Conservation (phyloP, 2,113 vertebrate genomes). For the Galeopterus variegatus region DNA sequence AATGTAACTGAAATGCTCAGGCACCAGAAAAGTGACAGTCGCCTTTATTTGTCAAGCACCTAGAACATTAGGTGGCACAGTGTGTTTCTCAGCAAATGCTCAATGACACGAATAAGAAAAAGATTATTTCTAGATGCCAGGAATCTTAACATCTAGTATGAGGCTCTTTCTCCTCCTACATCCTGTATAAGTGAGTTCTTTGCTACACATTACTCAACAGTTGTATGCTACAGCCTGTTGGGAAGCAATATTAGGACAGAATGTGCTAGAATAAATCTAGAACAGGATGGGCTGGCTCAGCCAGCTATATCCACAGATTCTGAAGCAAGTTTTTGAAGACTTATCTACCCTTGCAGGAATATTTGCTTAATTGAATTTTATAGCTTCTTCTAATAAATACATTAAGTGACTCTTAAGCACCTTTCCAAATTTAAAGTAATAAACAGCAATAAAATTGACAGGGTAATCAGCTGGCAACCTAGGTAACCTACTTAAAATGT, state of each 20-base stretch:
- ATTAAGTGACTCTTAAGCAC: not conserved
- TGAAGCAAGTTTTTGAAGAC: not conserved
- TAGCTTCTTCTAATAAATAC: not conserved
- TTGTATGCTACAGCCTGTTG: not conserved
- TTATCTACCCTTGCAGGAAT: not conserved
- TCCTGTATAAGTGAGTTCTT: not conserved
- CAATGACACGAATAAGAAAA: not conserved
- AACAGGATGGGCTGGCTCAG: not conserved
- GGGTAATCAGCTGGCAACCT: not conserved
- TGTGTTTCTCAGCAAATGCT: not conserved
- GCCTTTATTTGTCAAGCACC: not conserved
- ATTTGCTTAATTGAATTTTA: not conserved
- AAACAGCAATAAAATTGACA: not conserved
- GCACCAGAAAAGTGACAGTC: not conserved
- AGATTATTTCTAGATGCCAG: not conserved
- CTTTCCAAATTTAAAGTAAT: slow-evolving; percentile 33
- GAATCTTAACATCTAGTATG: not conserved
- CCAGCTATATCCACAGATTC: not conserved
- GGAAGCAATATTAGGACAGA: not conserved
- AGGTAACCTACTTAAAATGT: not conserved
- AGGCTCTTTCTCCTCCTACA: not conserved
- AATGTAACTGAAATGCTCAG: not conserved
- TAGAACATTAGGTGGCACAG: not conserved
- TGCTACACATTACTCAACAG: not conserved
- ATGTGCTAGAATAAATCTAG: not conserved